phyloP scores from a whole-genome alignment of 2,113 vertebrate species.

The Hippocampus mohnikei region DNA sequence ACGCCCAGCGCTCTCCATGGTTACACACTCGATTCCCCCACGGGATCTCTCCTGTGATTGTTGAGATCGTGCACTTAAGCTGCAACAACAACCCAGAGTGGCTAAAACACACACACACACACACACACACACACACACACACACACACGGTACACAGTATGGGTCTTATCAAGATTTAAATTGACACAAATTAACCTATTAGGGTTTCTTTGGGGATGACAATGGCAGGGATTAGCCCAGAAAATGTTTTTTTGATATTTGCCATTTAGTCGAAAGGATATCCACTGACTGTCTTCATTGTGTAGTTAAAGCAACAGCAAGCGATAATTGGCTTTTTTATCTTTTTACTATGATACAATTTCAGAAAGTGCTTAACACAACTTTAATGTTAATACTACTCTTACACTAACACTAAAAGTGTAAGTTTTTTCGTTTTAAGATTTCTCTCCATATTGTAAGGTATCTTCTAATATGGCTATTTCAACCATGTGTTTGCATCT shows the following conservation, averaged over 20 bases:
- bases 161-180: slow-evolving; percentile 59
- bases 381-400: background rate
- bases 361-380: background rate
- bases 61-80: slow-evolving; percentile 55
- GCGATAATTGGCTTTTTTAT: background rate
- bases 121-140: slow-evolving; percentile 6
- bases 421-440: no score
- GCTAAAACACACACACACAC: slow-evolving; percentile 17
- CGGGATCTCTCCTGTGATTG: slow-evolving; percentile 55
- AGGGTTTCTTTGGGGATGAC: slow-evolving; percentile 56
- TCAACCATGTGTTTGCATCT: background rate
- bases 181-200: slow-evolving; percentile 60
- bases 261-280: slow-evolving; percentile 21
- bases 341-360: background rate
- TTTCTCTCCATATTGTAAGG: no score
- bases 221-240: slow-evolving; percentile 38
- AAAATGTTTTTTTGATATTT: slow-evolving; percentile 44
- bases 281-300: background rate
- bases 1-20: slow-evolving; percentile 66
- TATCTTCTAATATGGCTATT: background rate
- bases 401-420: no score
- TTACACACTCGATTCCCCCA: slow-evolving; percentile 61
- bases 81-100: slow-evolving; percentile 37
- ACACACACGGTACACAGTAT: slow-evolving; percentile 6
- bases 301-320: background rate